These are phyloP conservation scores for Amphiduros pacificus DNA, from an alignment of 2,888 invertebrate species.

Conservation along the genomic window DNA sequence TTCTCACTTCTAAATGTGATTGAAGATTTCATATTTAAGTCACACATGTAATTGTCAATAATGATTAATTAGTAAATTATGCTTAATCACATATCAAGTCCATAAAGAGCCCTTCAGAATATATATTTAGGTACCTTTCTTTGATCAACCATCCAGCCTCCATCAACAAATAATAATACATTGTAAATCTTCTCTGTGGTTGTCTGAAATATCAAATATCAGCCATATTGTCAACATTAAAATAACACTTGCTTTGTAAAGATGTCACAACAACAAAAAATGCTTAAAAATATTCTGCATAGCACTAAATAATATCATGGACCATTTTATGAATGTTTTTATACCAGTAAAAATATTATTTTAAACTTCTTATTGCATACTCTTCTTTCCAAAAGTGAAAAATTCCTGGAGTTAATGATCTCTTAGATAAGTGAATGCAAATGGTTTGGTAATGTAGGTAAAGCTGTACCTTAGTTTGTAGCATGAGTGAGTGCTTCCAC, in stretches of 20 bases:
- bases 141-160: conserved; percentile 82
- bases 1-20: too few relatives aligned
- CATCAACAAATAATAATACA: conserved; percentile 83
- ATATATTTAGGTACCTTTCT: conserved; percentile 17
- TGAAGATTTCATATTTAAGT: too few relatives aligned
- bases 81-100: conserved; percentile 26
- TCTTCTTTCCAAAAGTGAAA: neutral
- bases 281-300: neutral
- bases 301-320: neutral
- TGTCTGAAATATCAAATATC: conserved; percentile 61
- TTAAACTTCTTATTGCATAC: neutral
- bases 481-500: conserved; percentile 65
- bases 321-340: neutral
- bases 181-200: conserved; percentile 82
- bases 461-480: conserved; percentile 73
- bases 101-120: conserved; percentile 42
- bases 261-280: neutral
- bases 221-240: neutral
- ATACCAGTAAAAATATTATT: neutral
- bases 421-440: too few relatives aligned
- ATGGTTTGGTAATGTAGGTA: too few relatives aligned
- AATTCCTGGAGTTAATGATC: too few relatives aligned
- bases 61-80: neutral
- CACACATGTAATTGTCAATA: too few relatives aligned
- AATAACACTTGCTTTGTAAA: too few relatives aligned